A percentile compares a stretch with the other conserved stretches of the same genome.
Conservation (phyloP, 2,888 invertebrate genomes). For the Plagodis dolabraria region DNA sequence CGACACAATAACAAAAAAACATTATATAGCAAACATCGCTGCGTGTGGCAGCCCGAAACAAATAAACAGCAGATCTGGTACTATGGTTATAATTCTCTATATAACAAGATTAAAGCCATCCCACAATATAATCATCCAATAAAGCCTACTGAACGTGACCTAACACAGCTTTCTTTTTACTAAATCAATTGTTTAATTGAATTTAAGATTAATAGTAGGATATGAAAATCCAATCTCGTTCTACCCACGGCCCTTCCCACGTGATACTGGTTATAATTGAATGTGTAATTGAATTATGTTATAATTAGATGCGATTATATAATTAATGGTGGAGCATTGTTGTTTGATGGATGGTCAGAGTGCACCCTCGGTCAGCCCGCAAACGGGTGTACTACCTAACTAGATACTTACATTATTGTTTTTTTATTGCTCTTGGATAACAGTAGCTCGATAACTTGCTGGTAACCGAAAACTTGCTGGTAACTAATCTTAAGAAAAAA, state of each 20-base stretch:
- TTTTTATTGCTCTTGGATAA: too few species aligned
- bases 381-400: not conserved
- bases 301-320: constrained; percentile 42
- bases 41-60: too few species aligned
- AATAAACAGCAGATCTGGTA: too few species aligned
- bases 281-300: constrained; percentile 43
- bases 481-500: too few species aligned
- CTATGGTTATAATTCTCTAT: constrained; percentile 5
- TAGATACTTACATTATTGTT: not conserved
- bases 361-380: not conserved
- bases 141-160: constrained; percentile 35
- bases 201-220: constrained; percentile 43
- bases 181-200: constrained; percentile 43
- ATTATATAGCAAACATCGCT: too few species aligned
- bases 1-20: too few species aligned
- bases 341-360: constrained; percentile 25
- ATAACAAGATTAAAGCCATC: constrained; percentile 21
- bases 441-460: too few species aligned
- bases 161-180: constrained; percentile 27
- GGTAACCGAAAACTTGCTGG: too few species aligned
- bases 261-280: constrained; percentile 26
- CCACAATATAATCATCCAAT: constrained; percentile 22
- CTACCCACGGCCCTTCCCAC: constrained; percentile 38
- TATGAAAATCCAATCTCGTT: constrained; percentile 34
- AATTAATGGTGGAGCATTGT: constrained; percentile 29